These are phyloP conservation scores for Torymus aiolomorphi DNA, from an alignment of 2,888 invertebrate species.

Conservation along the genomic window DNA sequence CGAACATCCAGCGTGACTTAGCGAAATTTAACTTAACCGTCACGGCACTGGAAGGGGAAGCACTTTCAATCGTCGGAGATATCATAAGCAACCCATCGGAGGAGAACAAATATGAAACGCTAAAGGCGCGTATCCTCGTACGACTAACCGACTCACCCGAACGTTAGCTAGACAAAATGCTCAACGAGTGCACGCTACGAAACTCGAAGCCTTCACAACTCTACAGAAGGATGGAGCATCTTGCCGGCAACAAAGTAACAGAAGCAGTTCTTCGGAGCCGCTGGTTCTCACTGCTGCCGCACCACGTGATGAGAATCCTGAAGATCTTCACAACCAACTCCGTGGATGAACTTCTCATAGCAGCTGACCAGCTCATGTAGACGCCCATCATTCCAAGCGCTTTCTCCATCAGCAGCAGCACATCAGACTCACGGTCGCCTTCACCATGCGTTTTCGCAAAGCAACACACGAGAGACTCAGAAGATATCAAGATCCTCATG, in stretches of 20 bases:
- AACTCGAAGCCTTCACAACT: not conserved
- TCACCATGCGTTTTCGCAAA: not conserved
- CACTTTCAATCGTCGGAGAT: not conserved
- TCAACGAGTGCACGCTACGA: not conserved
- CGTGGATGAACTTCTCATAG: too few relatives aligned
- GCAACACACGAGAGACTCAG: not conserved
- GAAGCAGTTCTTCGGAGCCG: not conserved
- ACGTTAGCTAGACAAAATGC: not conserved
- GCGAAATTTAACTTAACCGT: not conserved
- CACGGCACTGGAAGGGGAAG: not conserved
- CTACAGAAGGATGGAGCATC: not conserved
- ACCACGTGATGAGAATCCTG: not conserved
- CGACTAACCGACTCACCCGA: not conserved
- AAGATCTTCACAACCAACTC: not conserved
- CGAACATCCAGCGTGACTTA: not conserved
- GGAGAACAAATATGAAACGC: not conserved
- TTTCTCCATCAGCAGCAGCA: not conserved
- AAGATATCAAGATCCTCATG: not conserved
- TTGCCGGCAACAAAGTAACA: not conserved
- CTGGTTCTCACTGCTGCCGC: not conserved
- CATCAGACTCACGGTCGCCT: too few relatives aligned
- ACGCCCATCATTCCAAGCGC: too few relatives aligned
- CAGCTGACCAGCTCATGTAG: too few relatives aligned
- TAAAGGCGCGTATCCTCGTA: not conserved
- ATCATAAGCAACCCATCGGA: not conserved